Percentiles rank a stretch among this genome's conserved stretches.
Conservation (phyloP, 2,888 invertebrate species). For the Scaptodrosophila latifasciaeformis region DNA sequence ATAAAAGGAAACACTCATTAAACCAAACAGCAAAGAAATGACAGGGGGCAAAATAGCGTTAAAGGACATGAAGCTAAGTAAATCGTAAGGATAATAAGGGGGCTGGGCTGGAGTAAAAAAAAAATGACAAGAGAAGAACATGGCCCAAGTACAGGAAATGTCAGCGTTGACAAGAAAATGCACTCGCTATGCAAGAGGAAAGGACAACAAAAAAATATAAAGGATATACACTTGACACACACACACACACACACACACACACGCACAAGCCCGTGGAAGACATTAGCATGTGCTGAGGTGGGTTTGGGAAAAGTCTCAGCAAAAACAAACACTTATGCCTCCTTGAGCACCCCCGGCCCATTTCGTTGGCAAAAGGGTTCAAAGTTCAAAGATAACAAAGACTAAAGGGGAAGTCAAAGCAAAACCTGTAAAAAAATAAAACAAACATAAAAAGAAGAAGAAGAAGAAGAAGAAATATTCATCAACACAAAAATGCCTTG, state of each 20-base stretch:
- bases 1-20: background rate
- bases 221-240: conserved; percentile 54
- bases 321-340: conserved; percentile 15
- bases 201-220: too few relatives aligned
- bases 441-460: conserved; percentile 6
- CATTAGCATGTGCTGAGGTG: conserved; percentile 32
- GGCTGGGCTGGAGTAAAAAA: background rate
- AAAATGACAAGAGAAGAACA: conserved; percentile 29
- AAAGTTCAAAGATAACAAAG: conserved; percentile 49
- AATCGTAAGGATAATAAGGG: background rate
- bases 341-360: conserved; percentile 13
- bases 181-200: conserved; percentile 55
- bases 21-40: background rate
- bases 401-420: too few relatives aligned
- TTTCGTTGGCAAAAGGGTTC: conserved; percentile 45
- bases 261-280: conserved; percentile 3
- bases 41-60: too few relatives aligned
- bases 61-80: too few relatives aligned
- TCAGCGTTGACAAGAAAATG: conserved; percentile 65
- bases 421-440: conserved; percentile 29
- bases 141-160: conserved; percentile 67
- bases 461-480: too few relatives aligned
- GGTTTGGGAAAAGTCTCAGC: conserved; percentile 6
- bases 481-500: too few relatives aligned
- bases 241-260: conserved; percentile 24